Evolutionary conservation across 2,888 invertebrate genomes (phyloP).

Genomic region (Brachypalpus laphriformis): DNA sequence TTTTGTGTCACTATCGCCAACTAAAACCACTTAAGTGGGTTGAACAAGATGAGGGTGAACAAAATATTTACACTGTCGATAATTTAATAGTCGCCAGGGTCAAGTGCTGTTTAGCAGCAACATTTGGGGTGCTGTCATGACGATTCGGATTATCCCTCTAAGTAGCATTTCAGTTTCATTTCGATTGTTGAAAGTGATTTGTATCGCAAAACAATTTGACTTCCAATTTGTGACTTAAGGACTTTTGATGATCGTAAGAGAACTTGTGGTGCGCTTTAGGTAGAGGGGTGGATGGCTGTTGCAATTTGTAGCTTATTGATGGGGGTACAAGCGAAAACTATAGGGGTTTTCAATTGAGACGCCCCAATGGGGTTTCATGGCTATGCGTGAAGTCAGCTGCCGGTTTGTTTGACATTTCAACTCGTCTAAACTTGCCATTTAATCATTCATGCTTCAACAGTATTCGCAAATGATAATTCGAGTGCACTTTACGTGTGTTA

Average conservation of each 20-base stretch:
- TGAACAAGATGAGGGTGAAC: constrained; percentile 53
- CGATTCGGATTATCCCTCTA: constrained; percentile 28
- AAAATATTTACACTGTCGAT: constrained; percentile 64
- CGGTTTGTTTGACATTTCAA: too few relatives aligned
- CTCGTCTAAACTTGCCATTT: too few relatives aligned
- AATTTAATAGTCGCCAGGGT: constrained; percentile 64
- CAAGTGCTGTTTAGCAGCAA: constrained; percentile 45
- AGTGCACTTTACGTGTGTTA: too few relatives aligned
- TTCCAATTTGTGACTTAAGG: constrained; percentile 59
- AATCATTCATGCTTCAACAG: too few relatives aligned
- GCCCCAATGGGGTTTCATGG: too few relatives aligned
- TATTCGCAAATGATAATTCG: too few relatives aligned
- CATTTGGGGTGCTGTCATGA: constrained; percentile 29
- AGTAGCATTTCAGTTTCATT: constrained; percentile 1
- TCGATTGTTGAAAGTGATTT: constrained; percentile 35
- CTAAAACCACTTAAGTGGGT: constrained; percentile 56
- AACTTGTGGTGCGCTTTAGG: constrained; percentile 7
- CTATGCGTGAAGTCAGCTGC: too few relatives aligned
- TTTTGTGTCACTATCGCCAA: constrained; percentile 40
- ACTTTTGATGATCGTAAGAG: constrained; percentile 48
- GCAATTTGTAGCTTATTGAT: background rate
- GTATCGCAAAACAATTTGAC: constrained; percentile 60
- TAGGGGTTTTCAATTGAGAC: too few relatives aligned
- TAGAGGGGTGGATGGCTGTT: background rate
- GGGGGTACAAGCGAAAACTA: too few relatives aligned